Conservation (phyloP, 2,113 vertebrate species). For the Limanda limanda region DNA sequence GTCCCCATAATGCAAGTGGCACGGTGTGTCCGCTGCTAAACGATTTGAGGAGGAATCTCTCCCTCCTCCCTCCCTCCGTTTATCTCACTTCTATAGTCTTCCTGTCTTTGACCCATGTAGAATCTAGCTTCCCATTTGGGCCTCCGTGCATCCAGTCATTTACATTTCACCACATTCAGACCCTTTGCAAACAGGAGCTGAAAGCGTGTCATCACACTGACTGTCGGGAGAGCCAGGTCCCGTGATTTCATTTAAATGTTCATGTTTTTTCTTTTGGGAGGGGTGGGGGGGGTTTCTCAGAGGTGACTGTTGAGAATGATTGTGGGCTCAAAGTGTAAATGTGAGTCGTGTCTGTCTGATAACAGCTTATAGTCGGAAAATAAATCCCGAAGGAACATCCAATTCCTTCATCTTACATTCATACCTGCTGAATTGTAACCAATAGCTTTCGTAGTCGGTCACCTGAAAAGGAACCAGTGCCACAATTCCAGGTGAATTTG, state of each 20-base stretch:
- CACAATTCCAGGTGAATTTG: conserved; percentile 51
- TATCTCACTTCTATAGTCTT: conserved; percentile 78
- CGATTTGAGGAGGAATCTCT: conserved; percentile 78
- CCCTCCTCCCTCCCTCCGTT: conserved; percentile 60
- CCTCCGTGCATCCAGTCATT: conserved; percentile 73
- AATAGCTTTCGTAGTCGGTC: conserved; percentile 52
- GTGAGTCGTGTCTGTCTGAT: conserved; percentile 50
- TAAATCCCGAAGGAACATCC: conserved; percentile 52
- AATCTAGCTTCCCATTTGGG: conserved; percentile 79
- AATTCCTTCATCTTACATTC: conserved; percentile 47
- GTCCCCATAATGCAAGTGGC: conserved; percentile 84
- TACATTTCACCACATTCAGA: conserved; percentile 72
- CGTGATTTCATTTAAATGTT: conserved; percentile 67
- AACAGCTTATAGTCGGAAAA: conserved; percentile 36
- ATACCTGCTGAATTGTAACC: conserved; percentile 60
- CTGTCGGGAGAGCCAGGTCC: conserved; percentile 64
- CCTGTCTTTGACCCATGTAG: conserved; percentile 80
- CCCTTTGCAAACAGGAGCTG: conserved; percentile 68
- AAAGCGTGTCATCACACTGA: conserved; percentile 75
- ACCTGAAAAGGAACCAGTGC: conserved; percentile 49
- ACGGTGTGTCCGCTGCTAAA: conserved; percentile 81
- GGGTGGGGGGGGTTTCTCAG: conserved; percentile 39
- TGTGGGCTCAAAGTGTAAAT: conserved; percentile 59
- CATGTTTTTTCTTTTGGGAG: conserved; percentile 38
- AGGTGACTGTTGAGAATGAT: conserved; percentile 49